phyloP scores from a whole-genome alignment of 2,113 vertebrate genomes.

The Actinemys pallida region DNA sequence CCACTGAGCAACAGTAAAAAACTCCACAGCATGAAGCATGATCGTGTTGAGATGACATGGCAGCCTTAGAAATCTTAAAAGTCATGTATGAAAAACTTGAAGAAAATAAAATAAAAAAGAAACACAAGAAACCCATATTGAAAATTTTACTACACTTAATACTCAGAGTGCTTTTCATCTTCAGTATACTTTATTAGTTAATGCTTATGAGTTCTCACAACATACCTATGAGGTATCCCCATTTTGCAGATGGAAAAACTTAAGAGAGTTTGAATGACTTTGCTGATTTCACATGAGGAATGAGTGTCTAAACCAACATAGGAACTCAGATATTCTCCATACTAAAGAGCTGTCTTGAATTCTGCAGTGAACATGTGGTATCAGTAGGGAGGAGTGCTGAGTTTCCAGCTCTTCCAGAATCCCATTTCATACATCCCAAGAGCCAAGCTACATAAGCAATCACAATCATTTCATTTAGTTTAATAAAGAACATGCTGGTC shows the following conservation, averaged over 20 bases:
- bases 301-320: neutral
- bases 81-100: neutral
- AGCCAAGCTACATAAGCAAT: neutral
- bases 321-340: neutral
- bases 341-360: neutral
- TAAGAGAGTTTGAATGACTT: neutral
- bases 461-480: neutral
- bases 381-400: neutral
- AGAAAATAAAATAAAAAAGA: conserved; percentile 6
- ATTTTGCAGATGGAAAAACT: conserved; percentile 12
- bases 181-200: conserved; percentile 7
- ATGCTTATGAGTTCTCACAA: conserved; percentile 1
- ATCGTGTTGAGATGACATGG: neutral
- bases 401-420: neutral
- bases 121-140: neutral
- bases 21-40: neutral
- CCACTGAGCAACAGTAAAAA: neutral
- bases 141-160: neutral
- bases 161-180: neutral
- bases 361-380: neutral
- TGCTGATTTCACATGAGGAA: conserved; percentile 20
- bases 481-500: neutral
- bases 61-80: neutral
- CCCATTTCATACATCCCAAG: neutral
- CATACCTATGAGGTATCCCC: neutral